Evolutionary conservation across 2,888 invertebrate species (phyloP).

Genomic region (Chymomyza amoena): DNA sequence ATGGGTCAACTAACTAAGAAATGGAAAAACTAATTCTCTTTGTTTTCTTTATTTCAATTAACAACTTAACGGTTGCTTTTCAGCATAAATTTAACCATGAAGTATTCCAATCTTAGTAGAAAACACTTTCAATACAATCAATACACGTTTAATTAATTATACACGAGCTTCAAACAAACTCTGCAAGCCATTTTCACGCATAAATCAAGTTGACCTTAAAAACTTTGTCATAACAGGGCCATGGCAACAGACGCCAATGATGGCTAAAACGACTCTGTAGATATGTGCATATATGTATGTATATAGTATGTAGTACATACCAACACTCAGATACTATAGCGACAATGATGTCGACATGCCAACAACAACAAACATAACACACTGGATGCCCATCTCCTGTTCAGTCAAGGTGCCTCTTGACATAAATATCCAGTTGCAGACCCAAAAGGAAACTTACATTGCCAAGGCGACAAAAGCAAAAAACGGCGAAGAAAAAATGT

Average conservation of each 20-base stretch:
- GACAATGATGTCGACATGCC: neutral
- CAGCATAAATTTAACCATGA: neutral
- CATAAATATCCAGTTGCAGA: slow-evolving; percentile 65
- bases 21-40: neutral
- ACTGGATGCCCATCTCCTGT: neutral
- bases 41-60: neutral
- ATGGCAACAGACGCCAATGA: slow-evolving; percentile 16
- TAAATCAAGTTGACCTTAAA: slow-evolving; percentile 69
- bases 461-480: slow-evolving; percentile 30
- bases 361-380: neutral
- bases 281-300: slow-evolving; percentile 13
- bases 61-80: neutral
- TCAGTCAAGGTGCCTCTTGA: slow-evolving; percentile 48
- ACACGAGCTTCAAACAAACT: neutral
- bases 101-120: neutral
- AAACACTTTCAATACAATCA: neutral
- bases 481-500: neutral
- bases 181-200: slow-evolving; percentile 46
- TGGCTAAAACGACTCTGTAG: slow-evolving; percentile 7
- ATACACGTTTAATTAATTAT: neutral
- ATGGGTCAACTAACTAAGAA: too few species aligned
- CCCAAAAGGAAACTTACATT: slow-evolving; percentile 56
- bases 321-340: neutral
- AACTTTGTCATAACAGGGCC: slow-evolving; percentile 55
- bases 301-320: neutral